Base-by-base conservation (phyloP, 2,113 vertebrate species). In the Eleginops maclovinus region DNA sequence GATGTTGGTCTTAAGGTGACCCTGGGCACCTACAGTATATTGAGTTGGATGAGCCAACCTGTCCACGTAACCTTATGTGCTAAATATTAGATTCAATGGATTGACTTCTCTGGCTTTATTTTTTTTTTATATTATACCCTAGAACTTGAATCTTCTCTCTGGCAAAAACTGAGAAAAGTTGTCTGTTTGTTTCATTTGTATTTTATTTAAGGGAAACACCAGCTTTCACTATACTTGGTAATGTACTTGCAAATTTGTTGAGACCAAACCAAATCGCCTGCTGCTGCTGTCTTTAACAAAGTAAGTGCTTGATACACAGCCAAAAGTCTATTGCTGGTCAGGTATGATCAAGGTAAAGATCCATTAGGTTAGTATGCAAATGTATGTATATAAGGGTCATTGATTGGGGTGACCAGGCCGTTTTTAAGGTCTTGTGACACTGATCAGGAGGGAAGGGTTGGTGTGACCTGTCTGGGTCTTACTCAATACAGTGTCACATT, bases 401-500 rank as follows among this genome's bases (percentile, higher is more conserved):
- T 94, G 92, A 94, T 94, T 86, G 84, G 79, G 81, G 78, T 85
- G 87, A 89, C 81, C 67, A 62, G 67, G 71, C 82, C 47, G 46
- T 86, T 92, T 92, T 92, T 89, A 84, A 84, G 87, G 90, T 81
- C 76, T 79, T 44, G 77, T 92, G 92, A 94, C 79, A 89, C 74
- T 93, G 90, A 95, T 94, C 86, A 91, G 89, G 80, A 72, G 81
- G 74, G 94, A 95, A 93, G 88, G 93, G 85, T 91, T 87, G 84
- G 87, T 81, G 76, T 94, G 92, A 94, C 94, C 94, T 94, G 90
- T 94, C 85, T 91, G 86, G 86, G 81, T 91, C 85, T 87, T 88
- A 94, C 93, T 94, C 93, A 94, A 94, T 94, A 92, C 89, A 84
- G 84, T 94, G 94, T 93, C 93, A 95, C 92, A 92, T 93, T 92